These are phyloP conservation scores for Aeoliscus strigatus DNA, from an alignment of 2,797 vertebrate species.

Conservation along the genomic window DNA sequence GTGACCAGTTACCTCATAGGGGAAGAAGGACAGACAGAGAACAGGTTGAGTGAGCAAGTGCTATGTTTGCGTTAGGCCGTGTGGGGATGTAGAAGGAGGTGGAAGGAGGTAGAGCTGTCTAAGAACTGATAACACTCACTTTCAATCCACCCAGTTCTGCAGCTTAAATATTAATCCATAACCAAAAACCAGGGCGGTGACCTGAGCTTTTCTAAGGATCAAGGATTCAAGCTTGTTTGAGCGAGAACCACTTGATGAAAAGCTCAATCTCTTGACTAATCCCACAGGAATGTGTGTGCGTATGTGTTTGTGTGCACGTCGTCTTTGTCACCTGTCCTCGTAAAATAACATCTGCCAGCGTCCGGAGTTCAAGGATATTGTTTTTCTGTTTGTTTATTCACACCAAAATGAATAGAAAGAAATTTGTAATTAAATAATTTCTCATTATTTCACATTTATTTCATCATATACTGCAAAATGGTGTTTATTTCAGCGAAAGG, in stretches of 20 bases:
- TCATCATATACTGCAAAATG: not conserved
- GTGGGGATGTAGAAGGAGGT: slow-evolving; percentile 44
- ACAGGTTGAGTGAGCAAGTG: slow-evolving; percentile 36
- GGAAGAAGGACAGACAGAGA: slow-evolving; percentile 74
- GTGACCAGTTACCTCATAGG: slow-evolving; percentile 80
- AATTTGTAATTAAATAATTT: not conserved
- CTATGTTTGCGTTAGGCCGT: slow-evolving; percentile 30
- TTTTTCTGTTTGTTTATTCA: too few relatives aligned
- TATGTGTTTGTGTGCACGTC: slow-evolving; percentile 12
- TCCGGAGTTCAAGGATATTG: slow-evolving; percentile 13
- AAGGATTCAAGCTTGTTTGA: slow-evolving; percentile 48
- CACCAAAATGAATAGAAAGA: slow-evolving; percentile 2
- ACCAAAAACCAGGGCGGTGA: slow-evolving; percentile 61
- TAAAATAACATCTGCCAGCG: slow-evolving; percentile 26
- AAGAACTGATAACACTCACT: slow-evolving; percentile 86
- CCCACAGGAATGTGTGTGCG: slow-evolving; percentile 48
- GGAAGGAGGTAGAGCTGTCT: slow-evolving; percentile 76
- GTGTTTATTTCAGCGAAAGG: too few relatives aligned
- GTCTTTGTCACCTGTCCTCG: slow-evolving; percentile 15
- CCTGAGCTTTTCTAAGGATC: slow-evolving; percentile 72
- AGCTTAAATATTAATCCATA: slow-evolving; percentile 91
- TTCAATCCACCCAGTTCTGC: slow-evolving; percentile 74
- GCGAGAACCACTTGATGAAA: slow-evolving; percentile 64
- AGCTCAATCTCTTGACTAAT: slow-evolving; percentile 53
- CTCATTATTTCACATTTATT: not conserved